Conservation (phyloP, 2,113 vertebrate genomes). For the Gambusia holbrooki region DNA sequence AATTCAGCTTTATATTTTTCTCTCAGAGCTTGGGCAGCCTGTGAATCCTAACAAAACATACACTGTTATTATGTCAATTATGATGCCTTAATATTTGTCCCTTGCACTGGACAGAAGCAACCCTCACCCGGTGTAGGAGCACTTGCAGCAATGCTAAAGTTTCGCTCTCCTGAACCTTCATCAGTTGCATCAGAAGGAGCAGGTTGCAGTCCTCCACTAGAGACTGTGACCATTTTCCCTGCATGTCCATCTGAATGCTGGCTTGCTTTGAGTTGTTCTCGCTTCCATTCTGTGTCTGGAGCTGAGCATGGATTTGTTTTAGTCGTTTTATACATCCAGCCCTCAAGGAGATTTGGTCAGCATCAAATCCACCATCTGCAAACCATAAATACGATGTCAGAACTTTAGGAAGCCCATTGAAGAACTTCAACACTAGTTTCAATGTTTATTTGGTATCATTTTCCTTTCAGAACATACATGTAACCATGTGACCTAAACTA, state of each 20-base stretch:
- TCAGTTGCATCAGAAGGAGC: slow-evolving; percentile 59
- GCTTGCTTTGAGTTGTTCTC: slow-evolving; percentile 1
- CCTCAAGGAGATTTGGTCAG: slow-evolving; percentile 40
- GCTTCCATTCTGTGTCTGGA: slow-evolving; percentile 23
- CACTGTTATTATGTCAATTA: not conserved
- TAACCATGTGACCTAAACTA: not conserved
- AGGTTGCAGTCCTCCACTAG: slow-evolving; percentile 49
- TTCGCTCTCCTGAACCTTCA: slow-evolving; percentile 68
- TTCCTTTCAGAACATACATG: not conserved
- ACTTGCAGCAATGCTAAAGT: slow-evolving; percentile 37
- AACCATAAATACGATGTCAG: slow-evolving; percentile 3
- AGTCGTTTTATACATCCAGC: slow-evolving; percentile 57
- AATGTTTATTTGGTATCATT: no score
- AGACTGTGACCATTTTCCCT: slow-evolving; percentile 9
- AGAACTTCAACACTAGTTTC: no score
- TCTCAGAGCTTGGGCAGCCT: slow-evolving; percentile 31
- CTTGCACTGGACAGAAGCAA: not conserved
- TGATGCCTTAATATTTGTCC: not conserved
- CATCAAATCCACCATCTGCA: slow-evolving; percentile 16
- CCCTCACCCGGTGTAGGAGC: slow-evolving; percentile 56
- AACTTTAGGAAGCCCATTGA: no score
- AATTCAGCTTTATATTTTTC: slow-evolving; percentile 49
- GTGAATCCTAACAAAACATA: slow-evolving; percentile 44
- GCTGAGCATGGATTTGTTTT: slow-evolving; percentile 44
- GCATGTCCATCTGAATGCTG: not conserved